These are phyloP conservation scores for Cylloceria caligata DNA, from an alignment of 2,888 invertebrate genomes.

Conservation along the genomic window DNA sequence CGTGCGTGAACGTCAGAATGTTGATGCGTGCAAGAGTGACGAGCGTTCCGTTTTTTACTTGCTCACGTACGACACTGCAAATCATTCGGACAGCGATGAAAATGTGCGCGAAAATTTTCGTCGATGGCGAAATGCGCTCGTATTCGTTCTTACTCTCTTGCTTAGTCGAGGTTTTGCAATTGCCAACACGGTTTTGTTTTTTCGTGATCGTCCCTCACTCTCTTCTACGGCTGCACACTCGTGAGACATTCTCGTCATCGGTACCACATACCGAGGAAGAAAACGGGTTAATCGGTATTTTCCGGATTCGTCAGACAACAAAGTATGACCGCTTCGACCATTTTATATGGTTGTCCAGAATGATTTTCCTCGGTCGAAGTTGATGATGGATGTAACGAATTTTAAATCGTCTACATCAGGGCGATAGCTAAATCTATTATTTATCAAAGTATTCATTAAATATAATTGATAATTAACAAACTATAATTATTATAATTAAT, in stretches of 20 bases:
- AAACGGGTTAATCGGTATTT: slow-evolving; percentile 1
- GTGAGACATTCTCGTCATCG: slow-evolving; percentile 7
- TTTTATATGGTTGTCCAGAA: neutral
- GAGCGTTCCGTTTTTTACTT: slow-evolving; percentile 21
- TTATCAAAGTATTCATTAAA: neutral
- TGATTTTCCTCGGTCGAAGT: neutral
- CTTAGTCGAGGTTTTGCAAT: slow-evolving; percentile 23
- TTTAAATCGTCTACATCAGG: neutral
- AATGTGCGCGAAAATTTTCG: slow-evolving; percentile 5
- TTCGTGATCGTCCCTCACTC: neutral
- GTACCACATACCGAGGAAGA: neutral
- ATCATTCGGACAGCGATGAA: neutral
- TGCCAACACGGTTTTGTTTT: neutral
- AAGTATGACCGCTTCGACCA: neutral
- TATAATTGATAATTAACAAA: too few species aligned
- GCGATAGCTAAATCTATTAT: neutral
- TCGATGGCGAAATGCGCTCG: neutral
- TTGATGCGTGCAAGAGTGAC: slow-evolving; percentile 12
- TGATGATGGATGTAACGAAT: neutral
- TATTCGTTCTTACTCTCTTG: neutral
- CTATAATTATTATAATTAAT: too few species aligned
- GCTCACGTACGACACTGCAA: neutral
- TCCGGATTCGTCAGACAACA: neutral
- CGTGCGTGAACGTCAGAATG: slow-evolving; percentile 38
- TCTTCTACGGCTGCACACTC: slow-evolving; percentile 1